A percentile compares a stretch with the other conserved stretches of the same genome.
Conservation (phyloP, 2,888 invertebrate species). For the Athripsodes cinereus region DNA sequence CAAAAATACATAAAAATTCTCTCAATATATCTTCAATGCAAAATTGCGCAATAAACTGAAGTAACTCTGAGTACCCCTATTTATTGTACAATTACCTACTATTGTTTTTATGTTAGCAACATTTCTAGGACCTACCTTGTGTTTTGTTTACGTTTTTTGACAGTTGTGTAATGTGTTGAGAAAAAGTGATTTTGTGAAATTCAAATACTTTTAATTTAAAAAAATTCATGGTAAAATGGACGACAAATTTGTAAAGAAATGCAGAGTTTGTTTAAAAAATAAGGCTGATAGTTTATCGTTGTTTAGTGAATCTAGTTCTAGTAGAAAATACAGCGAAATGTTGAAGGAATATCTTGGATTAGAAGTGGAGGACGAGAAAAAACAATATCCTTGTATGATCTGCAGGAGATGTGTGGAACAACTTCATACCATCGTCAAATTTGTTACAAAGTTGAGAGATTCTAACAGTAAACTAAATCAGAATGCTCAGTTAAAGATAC, state of each 20-base stretch:
- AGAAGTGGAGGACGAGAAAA: slow-evolving; percentile 9
- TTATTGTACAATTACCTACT: too few species aligned
- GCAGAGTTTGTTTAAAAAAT: background rate
- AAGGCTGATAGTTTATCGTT: background rate
- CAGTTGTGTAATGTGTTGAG: too few species aligned
- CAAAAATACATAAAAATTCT: too few species aligned
- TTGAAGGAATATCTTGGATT: slow-evolving; percentile 17
- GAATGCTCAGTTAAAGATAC: slow-evolving; percentile 1
- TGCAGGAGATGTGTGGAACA: slow-evolving; percentile 11
- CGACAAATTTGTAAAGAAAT: background rate
- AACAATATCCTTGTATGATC: slow-evolving; percentile 15
- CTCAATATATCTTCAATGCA: too few species aligned
- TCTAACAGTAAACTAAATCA: slow-evolving; percentile 6
- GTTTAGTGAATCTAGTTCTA: background rate
- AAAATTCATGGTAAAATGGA: background rate
- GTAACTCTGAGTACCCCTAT: too few species aligned
- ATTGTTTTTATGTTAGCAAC: too few species aligned
- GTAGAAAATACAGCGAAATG: slow-evolving; percentile 13
- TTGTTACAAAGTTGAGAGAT: slow-evolving; percentile 9
- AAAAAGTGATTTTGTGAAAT: too few species aligned
- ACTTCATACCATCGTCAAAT: slow-evolving; percentile 10
- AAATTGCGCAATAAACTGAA: too few species aligned
- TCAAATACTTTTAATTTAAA: background rate
- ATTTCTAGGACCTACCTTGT: too few species aligned
- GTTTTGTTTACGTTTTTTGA: too few species aligned